phyloP scores from a whole-genome alignment of 2,113 vertebrate species.

The Gobius niger region DNA sequence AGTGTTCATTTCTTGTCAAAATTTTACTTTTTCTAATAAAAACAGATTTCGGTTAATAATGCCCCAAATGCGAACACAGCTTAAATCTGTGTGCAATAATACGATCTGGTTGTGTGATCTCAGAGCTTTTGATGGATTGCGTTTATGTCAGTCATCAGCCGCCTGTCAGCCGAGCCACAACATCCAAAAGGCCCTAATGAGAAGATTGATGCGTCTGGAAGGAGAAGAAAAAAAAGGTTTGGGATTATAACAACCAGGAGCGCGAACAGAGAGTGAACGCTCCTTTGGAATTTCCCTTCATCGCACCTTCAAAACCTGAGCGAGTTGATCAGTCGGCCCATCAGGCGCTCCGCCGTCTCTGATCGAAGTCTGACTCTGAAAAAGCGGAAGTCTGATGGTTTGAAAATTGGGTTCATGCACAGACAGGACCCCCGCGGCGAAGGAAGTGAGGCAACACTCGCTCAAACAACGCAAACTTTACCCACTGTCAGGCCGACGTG shows the following conservation, averaged over 20 bases:
- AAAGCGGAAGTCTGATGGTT: slow-evolving; percentile 14
- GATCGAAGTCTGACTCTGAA: slow-evolving; percentile 2
- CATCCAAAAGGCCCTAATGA: slow-evolving; percentile 40
- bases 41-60: too few species aligned
- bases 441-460: slow-evolving; percentile 7
- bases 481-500: not conserved
- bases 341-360: not conserved
- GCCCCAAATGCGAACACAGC: not conserved
- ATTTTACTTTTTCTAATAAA: too few species aligned
- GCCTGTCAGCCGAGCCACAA: slow-evolving; percentile 41
- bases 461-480: slow-evolving; percentile 10
- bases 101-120: slow-evolving; percentile 35
- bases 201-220: slow-evolving; percentile 10
- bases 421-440: slow-evolving; percentile 2
- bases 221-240: slow-evolving; percentile 22
- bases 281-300: slow-evolving; percentile 14
- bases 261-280: slow-evolving; percentile 23
- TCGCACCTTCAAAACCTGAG: slow-evolving; percentile 7
- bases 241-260: slow-evolving; percentile 17
- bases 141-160: slow-evolving; percentile 50
- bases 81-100: not conserved
- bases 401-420: slow-evolving; percentile 9
- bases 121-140: slow-evolving; percentile 39
- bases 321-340: slow-evolving; percentile 5
- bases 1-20: too few species aligned